These are phyloP conservation scores for Ips nitidus DNA, from an alignment of 1,140 invertebrate genomes.

Conservation along the genomic window DNA sequence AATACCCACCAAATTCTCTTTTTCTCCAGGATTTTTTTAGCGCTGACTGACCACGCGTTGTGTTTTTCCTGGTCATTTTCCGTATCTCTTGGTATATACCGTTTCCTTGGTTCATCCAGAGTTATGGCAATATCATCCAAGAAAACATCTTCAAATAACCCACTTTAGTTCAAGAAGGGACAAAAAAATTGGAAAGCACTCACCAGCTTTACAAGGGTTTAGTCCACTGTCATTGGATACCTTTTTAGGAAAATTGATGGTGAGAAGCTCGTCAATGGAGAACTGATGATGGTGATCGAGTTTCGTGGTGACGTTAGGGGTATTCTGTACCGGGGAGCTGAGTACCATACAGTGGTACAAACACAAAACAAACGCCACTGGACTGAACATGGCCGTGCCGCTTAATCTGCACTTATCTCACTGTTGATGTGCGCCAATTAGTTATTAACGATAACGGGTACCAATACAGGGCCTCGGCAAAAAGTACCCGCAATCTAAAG, in stretches of 20 bases:
- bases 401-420: slow-evolving; percentile 32
- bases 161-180: not conserved
- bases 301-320: not conserved
- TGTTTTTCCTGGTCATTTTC: slow-evolving; percentile 25
- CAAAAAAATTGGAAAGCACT: slow-evolving; percentile 24
- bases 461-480: slow-evolving; percentile 4
- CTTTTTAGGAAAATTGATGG: slow-evolving; percentile 43
- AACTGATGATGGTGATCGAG: slow-evolving; percentile 12
- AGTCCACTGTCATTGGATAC: slow-evolving; percentile 54
- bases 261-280: slow-evolving; percentile 46
- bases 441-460: slow-evolving; percentile 1
- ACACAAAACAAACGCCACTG: slow-evolving; percentile 25
- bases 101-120: slow-evolving; percentile 15
- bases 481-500: slow-evolving; percentile 3
- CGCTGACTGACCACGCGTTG: slow-evolving; percentile 15
- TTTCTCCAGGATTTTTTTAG: slow-evolving; percentile 28
- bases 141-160: slow-evolving; percentile 29
- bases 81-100: slow-evolving; percentile 8
- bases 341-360: slow-evolving; percentile 15
- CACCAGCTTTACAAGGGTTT: slow-evolving; percentile 55
- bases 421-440: slow-evolving; percentile 29
- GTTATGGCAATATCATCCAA: slow-evolving; percentile 32
- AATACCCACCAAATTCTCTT: slow-evolving; percentile 27
- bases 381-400: slow-evolving; percentile 21
- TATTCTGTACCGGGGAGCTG: not conserved